Percentiles rank a stretch among this genome's conserved stretches.
These are phyloP conservation scores for Mormyrops boulengeri DNA, from an alignment of 2,797 vertebrate species.

Conservation along the genomic window DNA sequence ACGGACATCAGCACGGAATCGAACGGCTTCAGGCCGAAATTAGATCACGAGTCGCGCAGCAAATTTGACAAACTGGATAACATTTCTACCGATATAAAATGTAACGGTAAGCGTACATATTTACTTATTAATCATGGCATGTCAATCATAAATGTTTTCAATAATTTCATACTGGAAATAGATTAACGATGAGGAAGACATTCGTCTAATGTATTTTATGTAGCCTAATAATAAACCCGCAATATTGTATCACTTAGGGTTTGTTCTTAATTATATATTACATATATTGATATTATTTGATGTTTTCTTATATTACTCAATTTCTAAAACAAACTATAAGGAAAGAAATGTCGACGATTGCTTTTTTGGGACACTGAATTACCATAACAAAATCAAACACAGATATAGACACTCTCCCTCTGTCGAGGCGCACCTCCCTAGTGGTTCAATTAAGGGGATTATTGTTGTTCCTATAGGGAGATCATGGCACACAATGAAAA, in stretches of 20 bases:
- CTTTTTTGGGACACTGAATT: conserved; percentile 53
- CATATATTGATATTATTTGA: not conserved
- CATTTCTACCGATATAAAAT: conserved; percentile 81
- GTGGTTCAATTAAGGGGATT: conserved; percentile 99
- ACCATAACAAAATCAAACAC: conserved; percentile 77
- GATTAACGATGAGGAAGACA: not conserved
- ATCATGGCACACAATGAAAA: conserved; percentile 75
- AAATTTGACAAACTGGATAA: conserved; percentile 90
- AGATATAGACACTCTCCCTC: conserved; percentile 81
- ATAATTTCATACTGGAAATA: not conserved
- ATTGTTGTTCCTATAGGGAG: conserved; percentile 85
- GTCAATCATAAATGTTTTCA: not conserved
- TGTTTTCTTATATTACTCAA: not conserved
- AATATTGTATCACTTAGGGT: not conserved
- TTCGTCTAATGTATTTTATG: not conserved
- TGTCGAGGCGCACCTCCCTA: conserved; percentile 81
- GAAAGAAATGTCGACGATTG: not conserved
- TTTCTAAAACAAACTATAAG: not conserved
- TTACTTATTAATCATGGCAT: not conserved
- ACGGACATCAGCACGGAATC: conserved; percentile 72
- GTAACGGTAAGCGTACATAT: conserved; percentile 77
- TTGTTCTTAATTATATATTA: not conserved
- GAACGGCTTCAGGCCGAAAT: conserved; percentile 89
- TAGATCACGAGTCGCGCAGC: conserved; percentile 81
- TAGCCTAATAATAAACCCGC: not conserved